Evolutionary conservation across 2,888 invertebrate genomes (phyloP), one percentile per base, ranked within the genome.

Genomic region (Uropetala carovei): DNA sequence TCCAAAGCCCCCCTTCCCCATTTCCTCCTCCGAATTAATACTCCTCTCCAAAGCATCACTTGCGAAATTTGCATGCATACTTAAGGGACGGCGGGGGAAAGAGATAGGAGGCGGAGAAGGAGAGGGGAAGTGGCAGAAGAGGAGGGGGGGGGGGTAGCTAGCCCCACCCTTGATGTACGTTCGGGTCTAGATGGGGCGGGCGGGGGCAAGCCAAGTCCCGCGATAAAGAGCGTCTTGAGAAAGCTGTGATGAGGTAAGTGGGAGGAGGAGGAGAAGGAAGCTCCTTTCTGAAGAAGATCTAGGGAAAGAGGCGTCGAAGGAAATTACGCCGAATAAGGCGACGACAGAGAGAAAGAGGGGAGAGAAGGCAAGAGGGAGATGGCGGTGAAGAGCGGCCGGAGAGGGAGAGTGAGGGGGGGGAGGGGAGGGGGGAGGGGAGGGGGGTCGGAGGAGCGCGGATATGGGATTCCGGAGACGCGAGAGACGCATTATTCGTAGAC

Each of bases 11-110:
- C 13, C 4, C 43, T 16, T 59, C 16, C 58, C 85, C 85, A 22
- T 82, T 82, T 82, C 43, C 57, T 22, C 27, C 85, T 59, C 85
- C 11, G 85, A 59, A 58, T 85, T 85, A 22, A 85, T 85, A 85
- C 58, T 58, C 82, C 82, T 82, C 85, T 59, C 60, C 86, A 22
- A 59, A 59, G 60, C 60, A 30, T 86, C 86, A 60, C 30, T 86
- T 59, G 86, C 86, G 30, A 86, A 86, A 86, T 60, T 60, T 86
- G 86, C 60, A 86, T 86, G 30, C 86, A 18, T 30, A 86, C 86
- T 60, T 60, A 60, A 43, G 11, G 56, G 11, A 22, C 13, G 11
- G 30, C 0, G 30, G n/a, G 22, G 5, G 14, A 30, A 27, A 43
- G 58, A 59, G 7, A 60, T 10, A 64, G 64, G 64, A 0, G 64